phyloP scores from a whole-genome alignment of 2,113 vertebrate species.

The Picathartes gymnocephalus region DNA sequence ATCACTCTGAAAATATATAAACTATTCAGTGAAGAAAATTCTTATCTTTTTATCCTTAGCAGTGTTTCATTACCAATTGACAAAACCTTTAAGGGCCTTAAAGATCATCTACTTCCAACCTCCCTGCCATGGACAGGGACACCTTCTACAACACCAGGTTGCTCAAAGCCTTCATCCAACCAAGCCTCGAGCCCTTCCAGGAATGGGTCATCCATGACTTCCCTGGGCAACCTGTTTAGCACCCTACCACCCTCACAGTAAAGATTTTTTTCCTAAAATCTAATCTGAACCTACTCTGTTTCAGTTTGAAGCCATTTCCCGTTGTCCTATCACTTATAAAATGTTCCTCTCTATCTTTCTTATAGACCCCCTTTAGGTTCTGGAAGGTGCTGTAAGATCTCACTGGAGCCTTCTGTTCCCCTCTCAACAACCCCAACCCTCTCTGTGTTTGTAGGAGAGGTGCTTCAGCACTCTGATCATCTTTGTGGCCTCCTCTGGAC shows the following conservation, averaged over 20 bases:
- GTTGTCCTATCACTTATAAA: background rate
- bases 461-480: too few relatives aligned
- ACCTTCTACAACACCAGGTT: background rate
- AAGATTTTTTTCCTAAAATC: background rate
- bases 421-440: background rate
- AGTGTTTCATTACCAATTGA: background rate
- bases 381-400: background rate
- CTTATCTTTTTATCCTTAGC: background rate
- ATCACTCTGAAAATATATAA: background rate
- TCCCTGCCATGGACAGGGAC: background rate
- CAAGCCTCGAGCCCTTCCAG: background rate
- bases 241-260: background rate
- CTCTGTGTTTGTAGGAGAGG: background rate
- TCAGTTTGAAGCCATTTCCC: background rate
- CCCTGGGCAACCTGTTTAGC: background rate
- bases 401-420: background rate
- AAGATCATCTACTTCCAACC: background rate
- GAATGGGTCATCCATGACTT: too few relatives aligned
- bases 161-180: background rate
- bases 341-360: background rate
- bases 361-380: background rate
- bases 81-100: background rate
- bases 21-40: background rate
- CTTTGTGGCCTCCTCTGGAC: background rate
- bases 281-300: background rate